Evolutionary conservation across 2,888 invertebrate genomes (phyloP).

Genomic region (Yponomeuta cagnagella): DNA sequence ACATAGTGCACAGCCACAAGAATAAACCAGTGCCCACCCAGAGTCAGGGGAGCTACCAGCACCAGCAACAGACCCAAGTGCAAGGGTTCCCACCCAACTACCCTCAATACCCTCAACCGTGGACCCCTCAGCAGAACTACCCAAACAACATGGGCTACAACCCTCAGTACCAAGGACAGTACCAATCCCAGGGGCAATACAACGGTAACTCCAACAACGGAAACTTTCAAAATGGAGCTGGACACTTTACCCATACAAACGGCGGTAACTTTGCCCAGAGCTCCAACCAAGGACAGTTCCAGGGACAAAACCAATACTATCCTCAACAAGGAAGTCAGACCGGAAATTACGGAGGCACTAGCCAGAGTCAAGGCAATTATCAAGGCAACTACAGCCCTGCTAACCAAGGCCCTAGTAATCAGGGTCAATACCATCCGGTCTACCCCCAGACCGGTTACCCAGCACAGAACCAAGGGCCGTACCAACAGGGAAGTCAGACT

Average conservation of each 20-base stretch:
- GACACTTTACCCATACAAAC: background rate
- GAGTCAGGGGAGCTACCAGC: conserved; percentile 19
- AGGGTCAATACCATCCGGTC: conserved; percentile 1
- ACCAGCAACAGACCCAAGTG: conserved; percentile 22
- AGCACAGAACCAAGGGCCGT: conserved; percentile 1
- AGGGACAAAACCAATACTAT: conserved; percentile 26
- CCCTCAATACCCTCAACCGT: conserved; percentile 31
- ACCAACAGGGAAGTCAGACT: conserved; percentile 11
- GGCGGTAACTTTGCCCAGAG: background rate
- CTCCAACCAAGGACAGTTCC: conserved; percentile 22
- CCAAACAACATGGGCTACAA: conserved; percentile 27
- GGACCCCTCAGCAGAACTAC: conserved; percentile 32
- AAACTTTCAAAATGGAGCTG: conserved; percentile 20
- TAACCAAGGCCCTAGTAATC: background rate
- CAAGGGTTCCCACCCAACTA: background rate
- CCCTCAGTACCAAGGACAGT: conserved; percentile 24
- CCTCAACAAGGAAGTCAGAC: conserved; percentile 23
- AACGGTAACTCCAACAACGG: conserved; percentile 21
- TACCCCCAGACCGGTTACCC: conserved; percentile 11
- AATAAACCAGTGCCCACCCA: conserved; percentile 39
- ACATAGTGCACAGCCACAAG: conserved; percentile 61
- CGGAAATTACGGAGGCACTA: background rate
- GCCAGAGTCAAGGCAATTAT: conserved; percentile 18
- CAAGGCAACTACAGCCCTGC: conserved; percentile 6
- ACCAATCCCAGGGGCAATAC: conserved; percentile 13